Evolutionary conservation across 2,797 vertebrate genomes (phyloP).

Genomic region (Emydoidea blandingii): DNA sequence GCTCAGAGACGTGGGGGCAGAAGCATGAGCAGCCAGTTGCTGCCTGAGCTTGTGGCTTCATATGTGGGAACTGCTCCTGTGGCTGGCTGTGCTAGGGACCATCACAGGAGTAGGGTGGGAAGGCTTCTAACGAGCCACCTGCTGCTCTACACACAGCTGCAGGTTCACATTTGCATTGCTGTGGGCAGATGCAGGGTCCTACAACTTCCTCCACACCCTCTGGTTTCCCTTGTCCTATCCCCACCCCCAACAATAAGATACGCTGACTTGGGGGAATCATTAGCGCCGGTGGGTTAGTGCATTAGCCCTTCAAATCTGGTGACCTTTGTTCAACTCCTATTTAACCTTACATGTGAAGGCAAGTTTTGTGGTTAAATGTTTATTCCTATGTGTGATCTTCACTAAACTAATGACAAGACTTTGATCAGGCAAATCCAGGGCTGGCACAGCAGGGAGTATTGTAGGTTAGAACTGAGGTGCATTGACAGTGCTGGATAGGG

Average conservation of each 20-base stretch:
- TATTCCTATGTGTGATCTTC: neutral
- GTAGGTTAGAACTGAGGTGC: neutral
- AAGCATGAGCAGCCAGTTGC: fast-evolving
- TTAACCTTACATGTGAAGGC: neutral
- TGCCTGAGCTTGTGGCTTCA: neutral
- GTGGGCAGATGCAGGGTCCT: neutral
- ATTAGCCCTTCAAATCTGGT: neutral
- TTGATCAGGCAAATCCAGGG: neutral
- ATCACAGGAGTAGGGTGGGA: neutral
- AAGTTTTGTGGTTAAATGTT: neutral
- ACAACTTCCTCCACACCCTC: neutral
- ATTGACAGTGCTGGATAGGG: neutral
- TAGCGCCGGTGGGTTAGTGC: neutral
- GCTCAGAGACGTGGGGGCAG: neutral
- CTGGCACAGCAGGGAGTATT: neutral
- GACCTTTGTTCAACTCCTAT: neutral
- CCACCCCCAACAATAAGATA: neutral
- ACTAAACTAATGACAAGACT: neutral
- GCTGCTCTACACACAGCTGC: neutral
- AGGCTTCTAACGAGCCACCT: neutral
- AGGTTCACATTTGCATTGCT: neutral
- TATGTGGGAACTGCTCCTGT: neutral
- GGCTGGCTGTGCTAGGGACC: neutral
- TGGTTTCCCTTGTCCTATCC: neutral
- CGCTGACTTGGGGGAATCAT: neutral